Evolutionary conservation across 2,797 vertebrate genomes (phyloP).

Genomic region (Oreochromis grahami): DNA sequence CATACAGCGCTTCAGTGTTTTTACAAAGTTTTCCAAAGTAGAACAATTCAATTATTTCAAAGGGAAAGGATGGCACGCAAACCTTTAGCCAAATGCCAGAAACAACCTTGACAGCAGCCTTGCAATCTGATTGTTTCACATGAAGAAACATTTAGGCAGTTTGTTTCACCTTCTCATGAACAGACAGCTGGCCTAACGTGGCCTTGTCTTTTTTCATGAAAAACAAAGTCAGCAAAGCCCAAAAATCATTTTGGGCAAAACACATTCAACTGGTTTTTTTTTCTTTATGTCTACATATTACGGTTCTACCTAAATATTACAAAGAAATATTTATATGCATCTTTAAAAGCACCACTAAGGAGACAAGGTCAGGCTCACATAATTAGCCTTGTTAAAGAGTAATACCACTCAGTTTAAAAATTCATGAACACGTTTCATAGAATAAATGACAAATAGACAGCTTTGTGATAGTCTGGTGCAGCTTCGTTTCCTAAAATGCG

Average conservation of each 20-base stretch:
- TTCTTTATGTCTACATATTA: constrained; percentile 60
- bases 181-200: constrained; percentile 84
- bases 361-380: constrained; percentile 62
- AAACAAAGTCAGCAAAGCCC: constrained; percentile 87
- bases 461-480: neutral
- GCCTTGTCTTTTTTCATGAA: constrained; percentile 93
- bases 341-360: constrained; percentile 72
- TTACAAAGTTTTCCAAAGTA: neutral
- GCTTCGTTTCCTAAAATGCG: neutral
- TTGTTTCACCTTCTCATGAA: constrained; percentile 99
- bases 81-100: constrained; percentile 95
- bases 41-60: constrained; percentile 9
- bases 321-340: constrained; percentile 73
- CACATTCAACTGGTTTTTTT: constrained; percentile 78
- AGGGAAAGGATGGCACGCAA: constrained; percentile 83
- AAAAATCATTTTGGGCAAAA: constrained; percentile 79
- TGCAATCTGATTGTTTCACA: constrained; percentile 95
- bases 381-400: constrained; percentile 48
- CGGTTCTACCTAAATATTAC: constrained; percentile 77
- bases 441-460: neutral
- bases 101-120: constrained; percentile 99
- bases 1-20: neutral
- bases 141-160: constrained; percentile 99
- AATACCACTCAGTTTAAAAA: constrained; percentile 56
- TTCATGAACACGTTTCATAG: neutral